Evolutionary conservation across 2,797 vertebrate genomes (phyloP).

Genomic region (Clarias platycephalus): DNA sequence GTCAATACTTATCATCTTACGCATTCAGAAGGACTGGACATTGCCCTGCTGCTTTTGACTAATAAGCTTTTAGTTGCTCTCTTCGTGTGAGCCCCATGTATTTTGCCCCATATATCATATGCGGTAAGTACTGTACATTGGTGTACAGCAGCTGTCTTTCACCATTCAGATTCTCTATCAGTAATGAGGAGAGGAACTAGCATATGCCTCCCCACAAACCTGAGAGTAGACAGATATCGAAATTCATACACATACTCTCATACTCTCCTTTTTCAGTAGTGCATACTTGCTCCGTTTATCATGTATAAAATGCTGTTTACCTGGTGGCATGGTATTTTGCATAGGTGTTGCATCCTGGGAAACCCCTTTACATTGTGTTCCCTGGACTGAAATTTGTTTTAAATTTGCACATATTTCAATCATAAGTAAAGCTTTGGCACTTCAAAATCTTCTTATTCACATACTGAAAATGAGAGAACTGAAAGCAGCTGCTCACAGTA

Average conservation of each 20-base stretch:
- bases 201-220: background rate
- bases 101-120: background rate
- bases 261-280: background rate
- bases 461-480: background rate
- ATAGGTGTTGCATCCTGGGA: slow-evolving; percentile 13
- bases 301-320: background rate
- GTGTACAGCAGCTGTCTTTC: background rate
- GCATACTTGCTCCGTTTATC: background rate
- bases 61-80: background rate
- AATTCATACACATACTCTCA: background rate
- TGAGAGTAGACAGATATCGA: background rate
- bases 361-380: slow-evolving; percentile 15
- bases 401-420: slow-evolving; percentile 9
- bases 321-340: background rate
- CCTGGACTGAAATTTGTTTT: slow-evolving; percentile 15
- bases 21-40: background rate
- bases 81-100: background rate
- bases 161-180: background rate
- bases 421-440: background rate
- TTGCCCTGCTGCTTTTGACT: background rate
- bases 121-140: background rate
- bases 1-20: background rate
- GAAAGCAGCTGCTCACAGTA: background rate
- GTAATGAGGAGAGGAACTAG: background rate
- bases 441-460: background rate